Conservation (phyloP, 2,797 vertebrate species). For the Babyrousa celebensis region DNA sequence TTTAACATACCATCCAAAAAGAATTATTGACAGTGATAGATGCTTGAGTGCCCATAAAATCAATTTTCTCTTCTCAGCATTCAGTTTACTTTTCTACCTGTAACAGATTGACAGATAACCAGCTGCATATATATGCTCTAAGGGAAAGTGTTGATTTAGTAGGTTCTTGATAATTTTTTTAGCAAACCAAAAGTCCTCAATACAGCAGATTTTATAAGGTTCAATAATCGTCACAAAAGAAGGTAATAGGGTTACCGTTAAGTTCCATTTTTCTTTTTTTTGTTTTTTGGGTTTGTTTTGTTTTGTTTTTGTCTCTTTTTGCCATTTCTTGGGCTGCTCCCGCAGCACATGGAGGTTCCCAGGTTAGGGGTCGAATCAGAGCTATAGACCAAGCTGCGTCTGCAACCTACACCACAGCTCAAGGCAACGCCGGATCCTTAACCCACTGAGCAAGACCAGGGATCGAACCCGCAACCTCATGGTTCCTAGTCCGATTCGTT, state of each 20-base stretch:
- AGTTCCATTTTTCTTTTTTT: neutral
- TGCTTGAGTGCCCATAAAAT: neutral
- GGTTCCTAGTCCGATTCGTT: too few species aligned
- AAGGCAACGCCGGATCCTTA: too few species aligned
- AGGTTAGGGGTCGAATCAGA: too few species aligned
- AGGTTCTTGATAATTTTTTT: neutral
- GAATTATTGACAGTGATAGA: neutral
- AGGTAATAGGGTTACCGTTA: neutral
- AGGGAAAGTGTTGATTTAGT: neutral
- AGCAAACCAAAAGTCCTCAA: neutral
- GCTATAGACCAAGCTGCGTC: too few species aligned
- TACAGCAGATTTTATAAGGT: neutral
- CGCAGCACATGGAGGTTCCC: too few species aligned
- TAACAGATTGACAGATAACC: constrained; percentile 1
- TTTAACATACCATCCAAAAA: neutral
- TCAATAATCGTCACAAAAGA: neutral
- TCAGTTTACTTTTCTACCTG: neutral
- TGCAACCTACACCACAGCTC: too few species aligned
- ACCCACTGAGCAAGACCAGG: too few species aligned
- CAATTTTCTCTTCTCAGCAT: neutral
- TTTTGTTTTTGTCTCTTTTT: too few species aligned
- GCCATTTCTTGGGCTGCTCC: too few species aligned
- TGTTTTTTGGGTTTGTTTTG: too few species aligned
- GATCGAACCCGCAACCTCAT: too few species aligned
- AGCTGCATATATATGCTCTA: neutral